Conservation (phyloP, 1,140 invertebrate species). For the Sinella curviseta region DNA sequence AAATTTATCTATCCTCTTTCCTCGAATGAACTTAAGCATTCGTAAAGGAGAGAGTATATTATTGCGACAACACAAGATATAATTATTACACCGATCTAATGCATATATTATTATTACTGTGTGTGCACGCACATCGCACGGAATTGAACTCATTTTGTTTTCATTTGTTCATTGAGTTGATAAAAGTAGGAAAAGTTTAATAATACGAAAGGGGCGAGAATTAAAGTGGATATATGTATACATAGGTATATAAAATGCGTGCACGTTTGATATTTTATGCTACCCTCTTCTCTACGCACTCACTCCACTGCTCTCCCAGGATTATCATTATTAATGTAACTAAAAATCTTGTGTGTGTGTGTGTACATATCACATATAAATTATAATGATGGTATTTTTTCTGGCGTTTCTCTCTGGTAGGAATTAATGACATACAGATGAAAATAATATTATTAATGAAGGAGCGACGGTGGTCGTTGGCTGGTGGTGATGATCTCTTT, state of each 20-base stretch:
- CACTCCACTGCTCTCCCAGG: too few relatives aligned
- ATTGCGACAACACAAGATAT: too few relatives aligned
- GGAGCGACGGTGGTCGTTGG: not conserved
- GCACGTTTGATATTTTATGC: too few relatives aligned
- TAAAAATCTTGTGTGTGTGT: not conserved
- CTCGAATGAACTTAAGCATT: too few relatives aligned
- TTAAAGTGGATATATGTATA: not conserved
- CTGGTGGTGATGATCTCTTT: conserved; percentile 16
- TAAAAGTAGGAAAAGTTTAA: not conserved
- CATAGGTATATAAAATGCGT: too few relatives aligned
- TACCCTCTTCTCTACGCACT: too few relatives aligned
- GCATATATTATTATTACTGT: not conserved
- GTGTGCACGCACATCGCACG: not conserved
- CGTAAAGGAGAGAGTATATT: too few relatives aligned
- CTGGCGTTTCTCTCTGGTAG: not conserved
- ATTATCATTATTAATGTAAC: not conserved
- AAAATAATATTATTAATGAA: not conserved
- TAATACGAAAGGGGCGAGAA: not conserved
- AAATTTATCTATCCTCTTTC: too few relatives aligned
- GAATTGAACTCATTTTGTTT: not conserved
- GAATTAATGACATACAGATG: conserved; percentile 16
- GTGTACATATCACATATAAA: too few relatives aligned
- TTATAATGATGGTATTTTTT: not conserved
- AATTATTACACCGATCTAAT: too few relatives aligned
- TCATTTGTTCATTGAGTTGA: not conserved